Percentiles rank a stretch among this genome's conserved stretches.
Conservation (phyloP, 2,113 vertebrate genomes). For the Lethenteron reissneri region DNA sequence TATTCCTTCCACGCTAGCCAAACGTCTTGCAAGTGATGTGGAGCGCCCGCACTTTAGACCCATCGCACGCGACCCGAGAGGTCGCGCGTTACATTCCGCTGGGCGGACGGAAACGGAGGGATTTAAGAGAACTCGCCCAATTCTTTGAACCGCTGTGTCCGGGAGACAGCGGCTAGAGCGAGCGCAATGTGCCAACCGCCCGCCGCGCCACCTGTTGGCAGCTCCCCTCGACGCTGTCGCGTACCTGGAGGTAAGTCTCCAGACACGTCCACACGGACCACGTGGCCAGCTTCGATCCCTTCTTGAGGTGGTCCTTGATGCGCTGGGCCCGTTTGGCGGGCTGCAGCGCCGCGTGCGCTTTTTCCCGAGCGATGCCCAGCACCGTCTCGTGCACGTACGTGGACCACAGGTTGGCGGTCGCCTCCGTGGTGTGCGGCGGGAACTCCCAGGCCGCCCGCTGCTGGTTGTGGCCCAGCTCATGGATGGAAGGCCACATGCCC, state of each 20-base stretch:
- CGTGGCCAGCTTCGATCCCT: slow-evolving; percentile 13
- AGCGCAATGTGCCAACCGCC: too few species aligned
- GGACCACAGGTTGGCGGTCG: slow-evolving; percentile 47
- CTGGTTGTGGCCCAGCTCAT: slow-evolving; percentile 42
- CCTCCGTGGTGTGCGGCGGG: slow-evolving; percentile 29
- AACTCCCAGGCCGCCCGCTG: slow-evolving; percentile 37
- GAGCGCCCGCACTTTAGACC: too few species aligned
- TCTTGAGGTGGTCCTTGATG: slow-evolving; percentile 12
- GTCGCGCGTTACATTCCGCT: too few species aligned
- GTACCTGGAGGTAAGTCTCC: slow-evolving; percentile 39
- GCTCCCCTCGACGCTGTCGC: not conserved
- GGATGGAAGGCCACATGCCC: slow-evolving; percentile 22
- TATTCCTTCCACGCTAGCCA: too few species aligned
- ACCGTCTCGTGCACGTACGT: slow-evolving; percentile 29
- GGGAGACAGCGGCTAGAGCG: too few species aligned
- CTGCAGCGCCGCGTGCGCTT: slow-evolving; percentile 16
- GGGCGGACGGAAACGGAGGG: too few species aligned
- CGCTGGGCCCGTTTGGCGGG: slow-evolving; percentile 8
- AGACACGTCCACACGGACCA: slow-evolving; percentile 26
- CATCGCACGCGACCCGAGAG: too few species aligned
- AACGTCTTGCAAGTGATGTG: too few species aligned
- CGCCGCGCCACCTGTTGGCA: too few species aligned
- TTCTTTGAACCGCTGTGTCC: too few species aligned
- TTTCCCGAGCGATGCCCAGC: slow-evolving; percentile 17
- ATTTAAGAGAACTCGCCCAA: too few species aligned